phyloP scores from a whole-genome alignment of 2,797 vertebrate species.

The Cyprinodon diabolis region DNA sequence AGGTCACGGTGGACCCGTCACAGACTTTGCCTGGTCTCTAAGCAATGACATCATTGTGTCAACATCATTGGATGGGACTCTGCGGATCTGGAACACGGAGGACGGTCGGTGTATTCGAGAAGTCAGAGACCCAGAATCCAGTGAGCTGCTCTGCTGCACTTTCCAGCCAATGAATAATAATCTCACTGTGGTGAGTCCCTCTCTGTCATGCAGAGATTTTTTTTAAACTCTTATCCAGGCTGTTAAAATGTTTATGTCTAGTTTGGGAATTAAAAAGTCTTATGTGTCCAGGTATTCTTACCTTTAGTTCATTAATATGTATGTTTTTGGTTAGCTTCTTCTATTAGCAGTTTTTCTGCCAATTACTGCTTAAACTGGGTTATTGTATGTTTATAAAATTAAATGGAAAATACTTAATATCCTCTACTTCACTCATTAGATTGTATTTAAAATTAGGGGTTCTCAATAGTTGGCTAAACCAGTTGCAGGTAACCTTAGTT shows the following conservation, averaged over 20 bases:
- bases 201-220: neutral
- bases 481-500: neutral
- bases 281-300: too few relatives aligned
- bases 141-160: conserved; percentile 92
- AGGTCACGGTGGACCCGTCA: conserved; percentile 88
- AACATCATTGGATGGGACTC: conserved; percentile 89
- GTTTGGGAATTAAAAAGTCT: neutral
- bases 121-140: conserved; percentile 90
- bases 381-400: neutral
- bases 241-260: neutral
- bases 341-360: neutral
- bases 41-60: conserved; percentile 96
- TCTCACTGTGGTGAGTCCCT: conserved; percentile 90
- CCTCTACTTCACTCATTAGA: neutral
- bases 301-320: neutral
- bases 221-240: neutral
- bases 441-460: neutral
- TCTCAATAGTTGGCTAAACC: neutral
- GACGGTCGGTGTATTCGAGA: conserved; percentile 93
- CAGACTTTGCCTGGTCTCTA: conserved; percentile 95
- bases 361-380: neutral
- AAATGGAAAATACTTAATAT: neutral
- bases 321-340: neutral
- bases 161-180: conserved; percentile 98
- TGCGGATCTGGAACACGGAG: conserved; percentile 94